Conservation (phyloP, 2,113 vertebrate species). For the Cottus gobio region DNA sequence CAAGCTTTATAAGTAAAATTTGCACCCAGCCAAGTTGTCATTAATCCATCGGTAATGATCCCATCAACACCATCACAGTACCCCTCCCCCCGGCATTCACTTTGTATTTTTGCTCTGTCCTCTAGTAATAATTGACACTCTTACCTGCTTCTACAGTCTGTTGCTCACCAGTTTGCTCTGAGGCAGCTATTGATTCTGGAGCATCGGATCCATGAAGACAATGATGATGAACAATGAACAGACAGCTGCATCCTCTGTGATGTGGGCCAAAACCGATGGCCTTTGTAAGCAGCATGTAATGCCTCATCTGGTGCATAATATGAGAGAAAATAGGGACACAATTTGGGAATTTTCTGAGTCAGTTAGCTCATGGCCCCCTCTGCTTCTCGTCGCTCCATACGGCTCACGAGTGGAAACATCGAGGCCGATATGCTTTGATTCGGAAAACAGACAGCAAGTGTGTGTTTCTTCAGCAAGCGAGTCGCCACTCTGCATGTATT, state of each 20-base stretch:
- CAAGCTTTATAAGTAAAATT: constrained; percentile 21
- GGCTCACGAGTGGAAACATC: background rate
- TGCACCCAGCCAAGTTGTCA: constrained; percentile 31
- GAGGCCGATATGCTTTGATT: too few relatives aligned
- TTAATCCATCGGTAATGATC: constrained; percentile 65
- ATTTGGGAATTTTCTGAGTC: constrained; percentile 61
- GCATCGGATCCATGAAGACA: constrained; percentile 79
- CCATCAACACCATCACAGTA: constrained; percentile 48
- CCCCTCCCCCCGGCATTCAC: constrained; percentile 19
- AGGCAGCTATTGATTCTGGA: constrained; percentile 78
- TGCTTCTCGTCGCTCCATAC: constrained; percentile 28
- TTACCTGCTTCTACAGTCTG: constrained; percentile 64
- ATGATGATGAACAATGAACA: constrained; percentile 80
- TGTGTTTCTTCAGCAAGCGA: background rate
- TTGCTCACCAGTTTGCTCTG: constrained; percentile 65
- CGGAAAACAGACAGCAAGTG: constrained; percentile 4
- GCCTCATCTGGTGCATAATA: constrained; percentile 68
- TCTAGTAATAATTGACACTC: constrained; percentile 67
- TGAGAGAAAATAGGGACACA: constrained; percentile 46
- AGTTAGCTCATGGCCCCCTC: constrained; percentile 36
- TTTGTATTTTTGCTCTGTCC: constrained; percentile 63
- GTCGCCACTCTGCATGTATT: background rate
- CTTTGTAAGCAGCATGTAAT: constrained; percentile 64
- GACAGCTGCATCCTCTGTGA: constrained; percentile 74
- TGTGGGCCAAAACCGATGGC: constrained; percentile 63